Evolutionary conservation across 2,113 vertebrate genomes (phyloP).

Genomic region (Lucifuga dentata): DNA sequence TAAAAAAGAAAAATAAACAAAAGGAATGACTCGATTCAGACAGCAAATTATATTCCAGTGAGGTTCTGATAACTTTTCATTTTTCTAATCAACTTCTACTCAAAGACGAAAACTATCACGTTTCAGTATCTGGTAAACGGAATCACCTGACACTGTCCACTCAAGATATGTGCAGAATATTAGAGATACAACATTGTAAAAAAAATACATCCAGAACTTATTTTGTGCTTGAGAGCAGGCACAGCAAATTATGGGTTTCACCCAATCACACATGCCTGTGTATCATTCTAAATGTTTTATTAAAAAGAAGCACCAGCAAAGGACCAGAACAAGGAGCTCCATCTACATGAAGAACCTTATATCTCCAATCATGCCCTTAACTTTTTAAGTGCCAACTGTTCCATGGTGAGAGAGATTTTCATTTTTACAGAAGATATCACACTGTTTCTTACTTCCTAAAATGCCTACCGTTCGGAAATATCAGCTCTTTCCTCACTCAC

Average conservation of each 20-base stretch:
- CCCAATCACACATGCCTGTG: no score
- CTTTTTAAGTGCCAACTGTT: conserved; percentile 29
- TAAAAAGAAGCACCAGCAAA: conserved; percentile 1
- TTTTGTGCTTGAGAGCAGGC: conserved; percentile 16
- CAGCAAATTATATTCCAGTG: conserved; percentile 67
- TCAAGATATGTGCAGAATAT: background rate
- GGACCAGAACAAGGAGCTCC: background rate
- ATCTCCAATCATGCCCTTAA: background rate
- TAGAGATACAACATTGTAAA: background rate
- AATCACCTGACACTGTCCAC: conserved; percentile 10
- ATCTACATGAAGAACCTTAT: background rate
- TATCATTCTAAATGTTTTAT: conserved; percentile 17
- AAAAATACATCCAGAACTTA: conserved; percentile 7
- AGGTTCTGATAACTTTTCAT: conserved; percentile 22
- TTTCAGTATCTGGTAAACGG: conserved; percentile 15
- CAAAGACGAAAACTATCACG: conserved; percentile 2
- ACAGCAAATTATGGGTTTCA: background rate
- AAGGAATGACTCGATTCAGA: conserved; percentile 47
- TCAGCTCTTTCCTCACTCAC: background rate
- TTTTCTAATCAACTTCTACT: background rate
- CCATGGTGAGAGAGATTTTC: background rate
- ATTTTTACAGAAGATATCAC: background rate
- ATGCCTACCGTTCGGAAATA: background rate
- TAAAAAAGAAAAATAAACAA: conserved; percentile 58
- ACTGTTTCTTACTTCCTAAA: background rate